Conservation (phyloP, 2,797 vertebrate species). For the Clarias fuscus region DNA sequence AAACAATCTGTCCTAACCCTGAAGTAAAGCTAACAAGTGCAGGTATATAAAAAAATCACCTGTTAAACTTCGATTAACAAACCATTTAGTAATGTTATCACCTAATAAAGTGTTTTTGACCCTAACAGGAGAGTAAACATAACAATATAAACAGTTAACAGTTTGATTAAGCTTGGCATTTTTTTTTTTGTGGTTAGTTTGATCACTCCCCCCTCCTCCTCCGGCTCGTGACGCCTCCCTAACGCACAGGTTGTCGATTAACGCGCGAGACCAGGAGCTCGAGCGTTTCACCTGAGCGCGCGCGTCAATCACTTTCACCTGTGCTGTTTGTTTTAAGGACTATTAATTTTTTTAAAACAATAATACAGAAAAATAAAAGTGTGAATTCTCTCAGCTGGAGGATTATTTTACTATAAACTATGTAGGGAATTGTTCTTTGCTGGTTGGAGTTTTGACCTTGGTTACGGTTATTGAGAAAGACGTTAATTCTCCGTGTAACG, state of each 20-base stretch:
- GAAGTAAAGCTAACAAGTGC: not conserved
- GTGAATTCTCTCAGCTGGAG: too few species aligned
- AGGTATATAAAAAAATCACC: not conserved
- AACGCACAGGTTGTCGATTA: conserved; percentile 19
- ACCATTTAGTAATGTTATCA: not conserved
- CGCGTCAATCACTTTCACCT: not conserved
- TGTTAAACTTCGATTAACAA: not conserved
- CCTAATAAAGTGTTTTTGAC: not conserved
- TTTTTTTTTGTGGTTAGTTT: not conserved
- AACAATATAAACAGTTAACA: too few species aligned
- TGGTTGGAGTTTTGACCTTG: conserved; percentile 7
- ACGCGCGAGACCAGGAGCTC: not conserved
- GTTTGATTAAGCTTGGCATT: not conserved
- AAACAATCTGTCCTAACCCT: not conserved
- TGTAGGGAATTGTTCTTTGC: not conserved
- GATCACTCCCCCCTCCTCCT: not conserved
- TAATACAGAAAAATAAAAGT: not conserved
- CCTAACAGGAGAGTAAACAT: not conserved
- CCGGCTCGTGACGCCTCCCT: not conserved
- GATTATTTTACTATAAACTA: not conserved
- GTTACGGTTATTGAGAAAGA: not conserved
- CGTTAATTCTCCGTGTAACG: not conserved
- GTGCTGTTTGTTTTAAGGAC: not conserved
- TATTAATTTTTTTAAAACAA: not conserved
- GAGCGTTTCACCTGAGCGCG: not conserved